A percentile compares a stretch with the other conserved stretches of the same genome.
Evolutionary conservation across 2,113 vertebrate genomes (phyloP).

Genomic region (Dasyprocta punctata): DNA sequence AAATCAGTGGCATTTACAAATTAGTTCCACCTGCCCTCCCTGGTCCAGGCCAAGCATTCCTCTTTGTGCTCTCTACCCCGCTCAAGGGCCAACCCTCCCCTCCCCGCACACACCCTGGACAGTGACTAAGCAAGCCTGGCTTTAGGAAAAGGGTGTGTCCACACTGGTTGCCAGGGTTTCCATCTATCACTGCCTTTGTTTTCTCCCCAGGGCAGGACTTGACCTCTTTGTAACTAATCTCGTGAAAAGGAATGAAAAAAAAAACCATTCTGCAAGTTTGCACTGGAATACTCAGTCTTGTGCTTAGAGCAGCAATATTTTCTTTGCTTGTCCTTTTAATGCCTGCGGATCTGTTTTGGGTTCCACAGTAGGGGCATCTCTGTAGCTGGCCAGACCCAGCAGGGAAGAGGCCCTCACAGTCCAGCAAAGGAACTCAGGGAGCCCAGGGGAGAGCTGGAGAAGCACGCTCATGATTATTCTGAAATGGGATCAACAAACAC

Average conservation of each 20-base stretch:
- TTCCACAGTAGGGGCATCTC: neutral
- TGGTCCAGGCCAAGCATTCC: neutral
- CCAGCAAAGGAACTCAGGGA: neutral
- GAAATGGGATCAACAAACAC: conserved; percentile 5
- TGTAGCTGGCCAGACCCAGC: neutral
- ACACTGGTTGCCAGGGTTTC: neutral
- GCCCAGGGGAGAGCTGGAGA: neutral
- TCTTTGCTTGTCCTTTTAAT: neutral
- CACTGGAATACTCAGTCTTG: neutral
- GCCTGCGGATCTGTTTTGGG: neutral
- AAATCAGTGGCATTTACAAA: neutral
- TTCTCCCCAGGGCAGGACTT: neutral
- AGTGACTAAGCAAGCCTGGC: neutral
- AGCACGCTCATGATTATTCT: neutral
- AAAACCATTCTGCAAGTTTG: conserved; percentile 17
- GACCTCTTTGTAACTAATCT: conserved; percentile 25
- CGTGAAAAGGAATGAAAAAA: neutral
- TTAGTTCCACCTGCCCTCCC: neutral
- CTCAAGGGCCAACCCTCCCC: neutral
- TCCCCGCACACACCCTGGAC: neutral
- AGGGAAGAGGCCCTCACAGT: neutral
- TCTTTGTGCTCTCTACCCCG: neutral
- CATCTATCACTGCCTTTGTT: neutral
- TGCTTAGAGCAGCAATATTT: conserved; percentile 48
- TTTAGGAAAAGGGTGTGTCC: neutral